phyloP scores from a whole-genome alignment of 2,797 vertebrate genomes.

The Podarcis lilfordi region DNA sequence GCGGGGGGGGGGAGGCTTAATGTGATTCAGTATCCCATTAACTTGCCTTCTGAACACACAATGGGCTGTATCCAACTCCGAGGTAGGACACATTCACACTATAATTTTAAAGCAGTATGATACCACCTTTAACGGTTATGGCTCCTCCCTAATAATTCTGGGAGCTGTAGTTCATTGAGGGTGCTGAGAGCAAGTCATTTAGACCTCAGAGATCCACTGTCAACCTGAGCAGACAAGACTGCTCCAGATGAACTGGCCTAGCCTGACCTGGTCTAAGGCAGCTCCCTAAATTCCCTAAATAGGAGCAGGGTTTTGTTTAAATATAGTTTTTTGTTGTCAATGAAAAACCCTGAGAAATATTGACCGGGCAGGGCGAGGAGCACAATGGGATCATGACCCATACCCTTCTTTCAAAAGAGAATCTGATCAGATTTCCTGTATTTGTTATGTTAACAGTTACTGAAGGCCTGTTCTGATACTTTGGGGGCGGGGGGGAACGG shows the following conservation, averaged over 20 bases:
- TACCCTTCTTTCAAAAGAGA: background rate
- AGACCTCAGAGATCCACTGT: background rate
- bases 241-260: background rate
- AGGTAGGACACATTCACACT: no score
- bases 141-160: no score
- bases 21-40: background rate
- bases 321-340: background rate
- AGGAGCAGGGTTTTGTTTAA: background rate
- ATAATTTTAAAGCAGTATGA: no score
- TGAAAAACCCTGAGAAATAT: background rate
- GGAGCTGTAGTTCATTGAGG: no score
- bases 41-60: no score
- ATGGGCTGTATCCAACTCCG: no score
- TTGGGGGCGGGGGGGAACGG: conserved; percentile 46
- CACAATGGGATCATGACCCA: background rate
- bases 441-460: background rate
- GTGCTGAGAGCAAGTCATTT: no score
- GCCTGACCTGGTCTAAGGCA: background rate
- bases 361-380: background rate
- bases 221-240: background rate
- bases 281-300: background rate
- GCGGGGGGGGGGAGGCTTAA: no score
- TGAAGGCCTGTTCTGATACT: conserved; percentile 45
- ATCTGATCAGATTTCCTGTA: background rate
- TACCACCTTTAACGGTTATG: no score